Conservation (phyloP, 2,113 vertebrate genomes). For the Melanerpes formicivorus region DNA sequence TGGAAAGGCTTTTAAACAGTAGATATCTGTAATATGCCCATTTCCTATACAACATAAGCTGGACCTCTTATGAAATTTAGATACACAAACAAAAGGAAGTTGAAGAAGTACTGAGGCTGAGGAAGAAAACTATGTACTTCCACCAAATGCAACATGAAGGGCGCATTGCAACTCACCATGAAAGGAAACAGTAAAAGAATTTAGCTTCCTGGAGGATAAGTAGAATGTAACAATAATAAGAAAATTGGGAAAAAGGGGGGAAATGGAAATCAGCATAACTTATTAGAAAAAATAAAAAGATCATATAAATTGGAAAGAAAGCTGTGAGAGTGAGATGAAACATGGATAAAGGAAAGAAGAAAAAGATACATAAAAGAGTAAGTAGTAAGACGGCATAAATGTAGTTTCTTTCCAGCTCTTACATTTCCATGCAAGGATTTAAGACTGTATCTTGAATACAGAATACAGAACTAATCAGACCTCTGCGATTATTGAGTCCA, state of each 20-base stretch:
- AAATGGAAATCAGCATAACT: not conserved
- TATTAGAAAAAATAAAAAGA: not conserved
- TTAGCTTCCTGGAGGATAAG: not conserved
- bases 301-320: not conserved
- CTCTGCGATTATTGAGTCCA: no score
- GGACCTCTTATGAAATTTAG: not conserved
- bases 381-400: not conserved
- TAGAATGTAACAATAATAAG: not conserved
- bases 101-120: not conserved
- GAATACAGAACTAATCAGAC: no score
- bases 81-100: not conserved
- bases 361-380: not conserved
- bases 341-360: not conserved
- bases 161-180: not conserved
- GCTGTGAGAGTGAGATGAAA: not conserved
- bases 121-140: not conserved
- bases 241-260: not conserved
- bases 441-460: not conserved
- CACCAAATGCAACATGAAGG: not conserved
- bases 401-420: not conserved
- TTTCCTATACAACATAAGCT: not conserved
- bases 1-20: not conserved
- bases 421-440: not conserved
- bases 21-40: not conserved
- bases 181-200: not conserved